phyloP scores from a whole-genome alignment of 2,888 invertebrate species.

The Philopedon plagiatum region DNA sequence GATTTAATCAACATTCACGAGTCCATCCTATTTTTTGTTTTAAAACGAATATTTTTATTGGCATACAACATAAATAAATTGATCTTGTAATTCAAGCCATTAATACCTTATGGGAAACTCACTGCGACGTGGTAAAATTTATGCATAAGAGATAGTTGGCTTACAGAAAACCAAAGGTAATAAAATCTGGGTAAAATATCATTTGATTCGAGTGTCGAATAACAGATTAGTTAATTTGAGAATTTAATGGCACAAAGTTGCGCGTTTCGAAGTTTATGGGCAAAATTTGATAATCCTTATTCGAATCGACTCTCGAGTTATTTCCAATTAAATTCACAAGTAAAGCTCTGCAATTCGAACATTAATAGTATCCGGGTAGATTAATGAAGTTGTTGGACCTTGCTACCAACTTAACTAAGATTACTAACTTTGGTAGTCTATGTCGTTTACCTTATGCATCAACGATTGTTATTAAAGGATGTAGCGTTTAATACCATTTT shows the following conservation, averaged over 20 bases:
- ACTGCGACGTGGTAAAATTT: conserved; percentile 27
- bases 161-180: conserved; percentile 46
- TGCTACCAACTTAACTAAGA: conserved; percentile 59
- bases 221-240: conserved; percentile 54
- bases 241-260: conserved; percentile 52
- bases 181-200: conserved; percentile 52
- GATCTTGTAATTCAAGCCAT: background rate
- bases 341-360: conserved; percentile 63
- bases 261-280: conserved; percentile 52
- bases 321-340: conserved; percentile 64
- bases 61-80: conserved; percentile 4
- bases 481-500: conserved; percentile 18
- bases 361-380: conserved; percentile 67
- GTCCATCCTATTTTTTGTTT: too few species aligned
- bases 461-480: conserved; percentile 41
- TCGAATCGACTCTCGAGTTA: conserved; percentile 59
- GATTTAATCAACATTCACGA: too few species aligned
- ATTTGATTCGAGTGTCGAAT: conserved; percentile 50
- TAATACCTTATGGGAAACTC: conserved; percentile 22
- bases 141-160: conserved; percentile 47
- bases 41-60: too few species aligned
- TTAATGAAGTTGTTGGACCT: conserved; percentile 67
- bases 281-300: conserved; percentile 65
- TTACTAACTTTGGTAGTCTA: conserved; percentile 49
- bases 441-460: conserved; percentile 46